phyloP scores from a whole-genome alignment of 2,113 vertebrate genomes.

The Myotis yumanensis region DNA sequence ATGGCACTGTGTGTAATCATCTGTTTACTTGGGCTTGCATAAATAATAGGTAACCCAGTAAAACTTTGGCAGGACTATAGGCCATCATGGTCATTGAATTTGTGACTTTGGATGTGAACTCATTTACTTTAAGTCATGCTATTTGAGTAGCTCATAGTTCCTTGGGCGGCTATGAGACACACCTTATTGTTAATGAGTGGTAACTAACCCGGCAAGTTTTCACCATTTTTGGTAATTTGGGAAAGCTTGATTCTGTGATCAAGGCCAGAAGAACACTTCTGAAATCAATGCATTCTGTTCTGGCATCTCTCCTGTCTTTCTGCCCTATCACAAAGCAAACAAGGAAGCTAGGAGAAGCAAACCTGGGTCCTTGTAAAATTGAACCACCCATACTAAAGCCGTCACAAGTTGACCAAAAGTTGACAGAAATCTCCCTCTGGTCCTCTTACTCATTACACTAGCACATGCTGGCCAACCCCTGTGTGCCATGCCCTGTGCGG shows the following conservation, averaged over 20 bases:
- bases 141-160: neutral
- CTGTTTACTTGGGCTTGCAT: neutral
- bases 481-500: neutral
- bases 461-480: neutral
- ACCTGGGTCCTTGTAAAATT: neutral
- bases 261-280: neutral
- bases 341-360: neutral
- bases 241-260: neutral
- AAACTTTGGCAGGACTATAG: neutral
- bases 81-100: neutral
- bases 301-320: neutral
- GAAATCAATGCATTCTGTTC: neutral
- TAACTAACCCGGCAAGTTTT: neutral
- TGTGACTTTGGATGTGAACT: neutral
- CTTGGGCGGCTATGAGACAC: neutral
- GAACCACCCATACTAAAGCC: neutral
- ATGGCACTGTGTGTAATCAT: neutral
- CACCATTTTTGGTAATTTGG: neutral
- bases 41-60: neutral
- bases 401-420: neutral
- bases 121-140: neutral
- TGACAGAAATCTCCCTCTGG: neutral
- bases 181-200: neutral
- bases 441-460: neutral
- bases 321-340: neutral